Percentiles rank a stretch among this genome's conserved stretches.
These are phyloP conservation scores for Pipistrellus pygmaeus DNA, from an alignment of 2,797 vertebrate species.

Conservation along the genomic window DNA sequence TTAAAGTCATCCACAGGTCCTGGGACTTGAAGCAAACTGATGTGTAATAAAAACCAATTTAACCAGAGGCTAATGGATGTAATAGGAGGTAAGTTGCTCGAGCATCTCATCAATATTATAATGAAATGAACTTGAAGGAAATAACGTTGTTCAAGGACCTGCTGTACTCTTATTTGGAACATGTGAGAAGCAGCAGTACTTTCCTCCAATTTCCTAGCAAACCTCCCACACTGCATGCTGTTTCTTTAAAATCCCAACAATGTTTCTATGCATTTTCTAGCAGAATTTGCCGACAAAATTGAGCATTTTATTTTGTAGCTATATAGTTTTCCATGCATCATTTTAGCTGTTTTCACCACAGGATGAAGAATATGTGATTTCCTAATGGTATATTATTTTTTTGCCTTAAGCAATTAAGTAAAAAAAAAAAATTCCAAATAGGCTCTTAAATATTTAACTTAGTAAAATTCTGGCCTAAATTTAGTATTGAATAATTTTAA, in stretches of 20 bases:
- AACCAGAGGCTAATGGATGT: background rate
- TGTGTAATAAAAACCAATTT: background rate
- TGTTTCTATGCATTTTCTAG: background rate
- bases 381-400: conserved; percentile 3
- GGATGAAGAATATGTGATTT: conserved; percentile 37
- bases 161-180: background rate
- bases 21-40: background rate
- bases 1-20: background rate
- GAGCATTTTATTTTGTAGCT: background rate
- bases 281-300: conserved; percentile 25
- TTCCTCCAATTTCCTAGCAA: background rate
- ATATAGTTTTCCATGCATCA: background rate
- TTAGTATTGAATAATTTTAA: background rate
- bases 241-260: background rate
- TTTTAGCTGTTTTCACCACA: conserved; percentile 36
- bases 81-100: background rate
- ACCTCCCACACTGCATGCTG: background rate
- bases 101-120: background rate
- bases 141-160: background rate
- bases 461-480: conserved; percentile 44
- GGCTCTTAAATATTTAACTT: conserved; percentile 25
- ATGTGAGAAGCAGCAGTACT: background rate
- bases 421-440: conserved; percentile 14
- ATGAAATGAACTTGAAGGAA: background rate
- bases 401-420: conserved; percentile 43